Evolutionary conservation across 2,113 vertebrate species (phyloP).

Genomic region (Jacana jacana): DNA sequence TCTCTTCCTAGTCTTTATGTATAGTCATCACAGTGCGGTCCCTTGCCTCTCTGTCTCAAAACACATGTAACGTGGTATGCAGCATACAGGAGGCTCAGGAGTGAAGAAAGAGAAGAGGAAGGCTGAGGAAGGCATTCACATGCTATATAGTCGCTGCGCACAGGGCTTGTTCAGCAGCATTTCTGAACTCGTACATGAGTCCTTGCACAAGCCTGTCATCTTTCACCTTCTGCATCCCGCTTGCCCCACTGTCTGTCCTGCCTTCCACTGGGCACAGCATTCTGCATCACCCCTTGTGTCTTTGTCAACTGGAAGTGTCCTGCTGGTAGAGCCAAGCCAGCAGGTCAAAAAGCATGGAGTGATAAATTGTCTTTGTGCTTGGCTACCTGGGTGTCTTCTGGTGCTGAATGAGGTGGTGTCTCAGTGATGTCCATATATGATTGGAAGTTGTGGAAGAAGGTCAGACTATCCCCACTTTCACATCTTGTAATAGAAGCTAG

Average conservation of each 20-base stretch:
- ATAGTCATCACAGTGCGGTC: background rate
- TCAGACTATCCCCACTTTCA: background rate
- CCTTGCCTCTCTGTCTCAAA: background rate
- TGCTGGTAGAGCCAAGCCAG: background rate
- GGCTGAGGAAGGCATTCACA: background rate
- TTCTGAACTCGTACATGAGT: background rate
- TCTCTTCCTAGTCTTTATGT: background rate
- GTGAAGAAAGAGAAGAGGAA: background rate
- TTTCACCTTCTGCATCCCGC: background rate
- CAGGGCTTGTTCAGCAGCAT: background rate
- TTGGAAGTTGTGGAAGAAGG: background rate
- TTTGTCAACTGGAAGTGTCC: background rate
- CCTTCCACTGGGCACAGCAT: background rate
- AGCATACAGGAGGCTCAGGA: background rate
- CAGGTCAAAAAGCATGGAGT: background rate
- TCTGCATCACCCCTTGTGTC: background rate
- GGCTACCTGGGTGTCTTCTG: fast-evolving
- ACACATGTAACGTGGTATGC: background rate
- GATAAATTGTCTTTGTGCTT: background rate
- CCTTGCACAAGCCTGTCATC: background rate
- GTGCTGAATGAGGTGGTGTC: background rate
- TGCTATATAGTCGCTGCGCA: background rate
- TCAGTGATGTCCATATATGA: background rate
- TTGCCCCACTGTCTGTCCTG: background rate
- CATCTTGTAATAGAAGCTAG: background rate